Evolutionary conservation across 2,113 vertebrate species (phyloP), one percentile per base, ranked within the genome.

Genomic region (Abramis brama): DNA sequence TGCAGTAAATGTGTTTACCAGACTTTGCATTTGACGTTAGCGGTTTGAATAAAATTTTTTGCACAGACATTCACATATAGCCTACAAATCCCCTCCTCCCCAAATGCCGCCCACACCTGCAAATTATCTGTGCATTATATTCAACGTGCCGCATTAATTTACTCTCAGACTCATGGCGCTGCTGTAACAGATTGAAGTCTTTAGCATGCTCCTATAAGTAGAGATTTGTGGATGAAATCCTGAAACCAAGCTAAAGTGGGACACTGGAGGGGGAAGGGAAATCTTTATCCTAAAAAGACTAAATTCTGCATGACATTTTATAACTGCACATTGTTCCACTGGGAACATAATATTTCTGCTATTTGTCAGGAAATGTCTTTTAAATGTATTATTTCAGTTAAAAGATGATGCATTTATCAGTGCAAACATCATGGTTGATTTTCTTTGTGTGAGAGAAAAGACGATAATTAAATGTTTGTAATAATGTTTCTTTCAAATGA

Each of bases 171-270:
- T 30, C 62, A 36, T n/a, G 30, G 12, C 13, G n/a, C 11, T 33
- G 19, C 19, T 68, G 9, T 23, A 82, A 70, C 64, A 36, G 64
- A 36, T 52, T 82, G 62, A 52, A 45, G 62, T 79, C 9, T 83
- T 79, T 80, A 74, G 64, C 23, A 79, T 86, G 68, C 47, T 73
- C 60, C 45, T 74, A 43, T 85, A 81, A 85, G 57, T 47, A 80
- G 52, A 85, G 86, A 10, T 83, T 73, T 77, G 25, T 21, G 23
- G 27, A 47, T 30, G 27, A 47, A 79, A 84, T 79, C 36, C 57
- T 30, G 57, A 76, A 75, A 87, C 27, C 36, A 87, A 85, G 59
- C 66, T 68, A 81, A 82, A 87, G 75, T 85, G 83, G 57, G 57
- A 84, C 76, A 75, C 9, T 36, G 45, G 27, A 25, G 27, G 82